Base-by-base conservation (phyloP, 2,888 invertebrate species). In the Fissipunctia ypsillon region DNA sequence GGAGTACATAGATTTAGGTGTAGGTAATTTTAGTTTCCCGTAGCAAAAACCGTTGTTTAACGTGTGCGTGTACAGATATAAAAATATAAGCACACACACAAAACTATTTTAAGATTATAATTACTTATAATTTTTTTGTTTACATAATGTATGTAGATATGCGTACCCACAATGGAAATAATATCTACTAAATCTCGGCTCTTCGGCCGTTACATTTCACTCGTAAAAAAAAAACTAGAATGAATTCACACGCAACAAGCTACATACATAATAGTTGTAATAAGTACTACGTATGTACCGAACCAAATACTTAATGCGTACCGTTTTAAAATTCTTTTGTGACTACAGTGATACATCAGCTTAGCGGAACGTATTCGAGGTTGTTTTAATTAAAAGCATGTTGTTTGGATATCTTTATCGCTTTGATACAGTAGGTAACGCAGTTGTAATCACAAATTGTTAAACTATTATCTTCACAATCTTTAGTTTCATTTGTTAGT, bases 171-270 rank as follows among this genome's bases (percentile, higher is more conserved):
- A 78, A 50, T 69, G 63, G 19, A 63, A 76, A 59, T 70, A 70
- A 70, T 80, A 83, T 75, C 74, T 74, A 54, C 54, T 57, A 73
- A 66, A 81, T 76, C 73, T 76, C 59, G 35, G 61, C 59, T 78
- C 54, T 38, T 65, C 41, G 64, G 72, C 76, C 72, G 76, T 78
- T 80, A 80, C 73, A 76, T 86, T 87, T 82, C 73, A 79, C 79
- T 80, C 41, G 56, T 75, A 74, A 84, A 87, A 83, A 87, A 83
- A 38, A 81, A 79, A 69, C 70, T 61, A 35, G 43, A 72, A 65
- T 81, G 74, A 76, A 78, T 77, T 85, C 76, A 79, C 86, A 86
- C 87, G 84, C 84, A 87, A 87, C 78, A 56, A 70, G 57, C 48
- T 56, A 59, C 71, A 63, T 72, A 73, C 72, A 78, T 81, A 82